These are phyloP conservation scores for Frieseomelitta varia DNA, from an alignment of 1,140 invertebrate genomes.

Conservation along the genomic window DNA sequence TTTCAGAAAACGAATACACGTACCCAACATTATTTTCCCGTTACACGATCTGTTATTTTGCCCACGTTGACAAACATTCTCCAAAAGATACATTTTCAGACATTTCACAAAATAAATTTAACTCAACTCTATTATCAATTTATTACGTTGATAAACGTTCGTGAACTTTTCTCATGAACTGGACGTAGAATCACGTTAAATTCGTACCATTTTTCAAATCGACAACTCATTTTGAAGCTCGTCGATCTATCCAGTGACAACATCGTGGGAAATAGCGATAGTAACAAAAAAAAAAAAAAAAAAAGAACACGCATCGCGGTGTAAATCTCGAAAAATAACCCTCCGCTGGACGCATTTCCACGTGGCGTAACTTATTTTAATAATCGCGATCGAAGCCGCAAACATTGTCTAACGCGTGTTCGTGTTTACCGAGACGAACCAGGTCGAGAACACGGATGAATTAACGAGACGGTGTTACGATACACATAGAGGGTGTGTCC, in stretches of 20 bases:
- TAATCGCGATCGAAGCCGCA: conserved; percentile 21
- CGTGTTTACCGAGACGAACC: conserved; percentile 52
- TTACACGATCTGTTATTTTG: neutral
- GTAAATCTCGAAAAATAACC: neutral
- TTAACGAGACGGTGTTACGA: conserved; percentile 51
- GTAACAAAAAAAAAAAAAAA: neutral
- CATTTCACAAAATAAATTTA: neutral
- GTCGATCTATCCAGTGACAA: too few species aligned
- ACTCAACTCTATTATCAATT: neutral
- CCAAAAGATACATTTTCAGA: neutral
- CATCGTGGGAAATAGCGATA: neutral
- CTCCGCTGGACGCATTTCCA: conserved; percentile 3
- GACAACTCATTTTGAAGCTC: too few species aligned
- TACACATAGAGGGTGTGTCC: conserved; percentile 10
- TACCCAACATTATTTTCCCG: neutral
- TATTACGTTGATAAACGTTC: too few species aligned
- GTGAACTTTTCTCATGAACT: too few species aligned
- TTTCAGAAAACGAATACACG: neutral
- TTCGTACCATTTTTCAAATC: neutral
- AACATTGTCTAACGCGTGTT: conserved; percentile 16
- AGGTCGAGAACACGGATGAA: conserved; percentile 72
- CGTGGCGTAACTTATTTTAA: conserved; percentile 8
- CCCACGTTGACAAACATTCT: neutral
- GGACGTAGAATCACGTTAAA: neutral
- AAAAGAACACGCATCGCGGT: too few species aligned